Percentiles rank a stretch among this genome's conserved stretches.
Evolutionary conservation across 2,113 vertebrate species (phyloP).

Genomic region (Cygnus buccinator): DNA sequence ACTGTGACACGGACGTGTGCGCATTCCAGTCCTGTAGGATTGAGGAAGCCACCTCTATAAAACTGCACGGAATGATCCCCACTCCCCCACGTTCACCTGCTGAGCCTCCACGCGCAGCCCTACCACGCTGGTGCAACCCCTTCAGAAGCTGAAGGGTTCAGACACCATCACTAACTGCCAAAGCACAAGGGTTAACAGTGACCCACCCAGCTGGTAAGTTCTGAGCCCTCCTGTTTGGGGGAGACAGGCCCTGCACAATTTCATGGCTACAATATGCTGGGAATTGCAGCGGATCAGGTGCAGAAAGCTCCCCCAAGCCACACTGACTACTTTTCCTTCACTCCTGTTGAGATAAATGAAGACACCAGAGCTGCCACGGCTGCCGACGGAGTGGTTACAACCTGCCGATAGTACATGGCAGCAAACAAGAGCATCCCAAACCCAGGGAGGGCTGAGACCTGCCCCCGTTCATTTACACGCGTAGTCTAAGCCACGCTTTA

Average conservation of each 20-base stretch:
- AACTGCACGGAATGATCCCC: rapidly evolving
- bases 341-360: neutral
- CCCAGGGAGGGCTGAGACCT: neutral
- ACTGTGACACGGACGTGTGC: rapidly evolving
- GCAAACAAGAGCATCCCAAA: neutral
- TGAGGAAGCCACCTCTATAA: neutral
- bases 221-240: neutral
- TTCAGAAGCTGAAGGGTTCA: neutral
- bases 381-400: rapidly evolving
- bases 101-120: neutral
- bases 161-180: rapidly evolving
- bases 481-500: neutral
- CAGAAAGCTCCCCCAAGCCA: neutral
- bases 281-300: neutral
- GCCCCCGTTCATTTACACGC: neutral
- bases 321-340: neutral
- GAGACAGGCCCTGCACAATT: neutral
- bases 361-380: neutral
- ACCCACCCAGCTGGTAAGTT: too few species aligned
- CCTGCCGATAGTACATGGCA: neutral
- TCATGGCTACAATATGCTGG: neutral
- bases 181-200: rapidly evolving
- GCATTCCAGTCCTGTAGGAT: neutral
- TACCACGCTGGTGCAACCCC: rapidly evolving
- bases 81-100: rapidly evolving